Evolutionary conservation across 2,797 vertebrate species (phyloP).

Genomic region (Crenuchus spilurus): DNA sequence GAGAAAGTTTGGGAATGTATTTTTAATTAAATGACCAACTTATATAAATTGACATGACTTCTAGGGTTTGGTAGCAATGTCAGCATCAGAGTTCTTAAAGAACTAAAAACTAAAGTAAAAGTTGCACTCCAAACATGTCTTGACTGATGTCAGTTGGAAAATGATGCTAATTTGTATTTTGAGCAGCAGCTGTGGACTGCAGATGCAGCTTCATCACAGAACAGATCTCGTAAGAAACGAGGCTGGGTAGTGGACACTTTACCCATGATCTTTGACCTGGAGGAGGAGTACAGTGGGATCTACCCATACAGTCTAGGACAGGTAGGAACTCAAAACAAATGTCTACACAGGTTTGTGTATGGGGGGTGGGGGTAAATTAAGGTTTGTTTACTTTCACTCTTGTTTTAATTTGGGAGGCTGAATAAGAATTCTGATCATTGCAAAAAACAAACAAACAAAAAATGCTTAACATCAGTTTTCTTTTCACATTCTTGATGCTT

Average conservation of each 20-base stretch:
- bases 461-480: not conserved
- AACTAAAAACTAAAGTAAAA: no score
- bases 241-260: slow-evolving; percentile 25
- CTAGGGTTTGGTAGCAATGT: no score
- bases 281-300: not conserved
- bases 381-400: no score
- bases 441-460: no score
- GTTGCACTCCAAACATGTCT: no score
- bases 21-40: not conserved
- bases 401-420: no score
- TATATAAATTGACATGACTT: no score
- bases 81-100: not conserved
- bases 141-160: no score
- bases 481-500: not conserved
- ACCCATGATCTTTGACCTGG: not conserved
- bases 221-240: slow-evolving; percentile 18
- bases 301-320: not conserved
- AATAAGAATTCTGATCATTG: not conserved
- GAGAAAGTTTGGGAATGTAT: no score
- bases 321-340: not conserved
- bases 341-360: no score
- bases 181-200: not conserved
- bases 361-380: no score
- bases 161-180: not conserved
- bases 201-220: not conserved